Percentiles rank a stretch among this genome's conserved stretches.
Evolutionary conservation across 2,888 invertebrate genomes (phyloP).

Genomic region (Sarcophaga variegata): DNA sequence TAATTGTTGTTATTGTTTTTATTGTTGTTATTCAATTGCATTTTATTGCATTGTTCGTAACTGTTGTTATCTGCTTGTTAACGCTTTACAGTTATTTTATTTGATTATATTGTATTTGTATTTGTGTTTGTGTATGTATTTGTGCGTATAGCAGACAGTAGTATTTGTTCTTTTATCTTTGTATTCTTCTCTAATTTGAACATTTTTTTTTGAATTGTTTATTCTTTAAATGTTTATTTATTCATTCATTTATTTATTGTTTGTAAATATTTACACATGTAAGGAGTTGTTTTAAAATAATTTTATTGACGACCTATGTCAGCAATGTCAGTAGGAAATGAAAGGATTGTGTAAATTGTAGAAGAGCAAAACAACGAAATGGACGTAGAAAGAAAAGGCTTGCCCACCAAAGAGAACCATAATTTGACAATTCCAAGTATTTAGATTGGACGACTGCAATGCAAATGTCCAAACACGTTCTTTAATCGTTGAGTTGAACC

Average conservation of each 20-base stretch:
- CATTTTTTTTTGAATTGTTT: neutral
- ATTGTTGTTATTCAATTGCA: neutral
- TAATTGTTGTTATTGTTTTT: neutral
- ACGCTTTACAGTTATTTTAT: slow-evolving; percentile 38
- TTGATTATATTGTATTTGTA: neutral
- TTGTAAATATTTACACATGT: slow-evolving; percentile 39
- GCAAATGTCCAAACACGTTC: no score
- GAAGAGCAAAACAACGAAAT: no score
- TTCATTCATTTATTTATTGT: slow-evolving; percentile 4
- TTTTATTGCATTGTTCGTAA: slow-evolving; percentile 11
- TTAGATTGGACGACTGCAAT: no score
- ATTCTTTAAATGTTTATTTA: neutral
- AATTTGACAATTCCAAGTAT: no score
- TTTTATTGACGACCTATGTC: neutral
- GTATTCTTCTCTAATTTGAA: no score
- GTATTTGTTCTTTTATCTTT: neutral
- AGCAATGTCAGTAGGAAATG: slow-evolving; percentile 6
- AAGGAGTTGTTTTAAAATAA: slow-evolving; percentile 14
- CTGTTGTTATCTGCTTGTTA: slow-evolving; percentile 45
- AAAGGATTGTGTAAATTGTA: no score
- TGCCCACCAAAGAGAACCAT: no score
- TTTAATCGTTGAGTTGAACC: no score
- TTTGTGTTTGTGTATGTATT: no score
- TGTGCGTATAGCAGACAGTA: no score
- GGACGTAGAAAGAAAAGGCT: no score